Conservation (phyloP, 2,113 vertebrate genomes). For the Caranx melampygus region DNA sequence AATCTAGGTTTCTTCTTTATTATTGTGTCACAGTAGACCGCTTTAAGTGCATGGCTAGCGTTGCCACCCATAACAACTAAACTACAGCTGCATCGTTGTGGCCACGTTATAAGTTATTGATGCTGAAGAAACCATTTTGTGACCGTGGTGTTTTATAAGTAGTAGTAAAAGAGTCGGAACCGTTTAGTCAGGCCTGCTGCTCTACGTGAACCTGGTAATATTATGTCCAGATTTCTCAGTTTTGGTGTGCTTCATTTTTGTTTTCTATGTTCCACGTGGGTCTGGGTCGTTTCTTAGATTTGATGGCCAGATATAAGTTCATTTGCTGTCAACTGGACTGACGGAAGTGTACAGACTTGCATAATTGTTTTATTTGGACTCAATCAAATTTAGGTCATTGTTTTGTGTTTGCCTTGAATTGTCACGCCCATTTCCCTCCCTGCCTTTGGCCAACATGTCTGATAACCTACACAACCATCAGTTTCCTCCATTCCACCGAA, state of each 20-base stretch:
- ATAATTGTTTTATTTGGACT: neutral
- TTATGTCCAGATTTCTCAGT: neutral
- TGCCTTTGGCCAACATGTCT: slow-evolving; percentile 35
- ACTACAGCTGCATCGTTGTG: neutral
- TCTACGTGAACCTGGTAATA: neutral
- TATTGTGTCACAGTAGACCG: neutral
- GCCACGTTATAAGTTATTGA: slow-evolving; percentile 23
- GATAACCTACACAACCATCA: neutral
- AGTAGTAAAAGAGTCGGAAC: slow-evolving; percentile 1
- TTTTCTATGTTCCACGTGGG: neutral
- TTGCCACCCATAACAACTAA: rapidly evolving
- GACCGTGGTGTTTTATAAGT: slow-evolving; percentile 21
- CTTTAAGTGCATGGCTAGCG: neutral
- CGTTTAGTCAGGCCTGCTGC: neutral
- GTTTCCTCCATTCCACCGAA: neutral
- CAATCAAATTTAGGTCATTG: neutral
- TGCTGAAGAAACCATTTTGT: slow-evolving; percentile 6
- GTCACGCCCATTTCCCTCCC: slow-evolving; percentile 68
- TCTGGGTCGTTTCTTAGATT: neutral
- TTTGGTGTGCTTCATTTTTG: neutral
- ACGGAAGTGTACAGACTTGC: neutral
- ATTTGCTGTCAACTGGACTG: too few relatives aligned
- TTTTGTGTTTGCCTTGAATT: slow-evolving; percentile 4
- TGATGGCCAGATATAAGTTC: too few relatives aligned
- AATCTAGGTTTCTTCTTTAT: neutral